Evolutionary conservation across 2,797 vertebrate species (phyloP).

Genomic region (Gymnoscopelus braueri): DNA sequence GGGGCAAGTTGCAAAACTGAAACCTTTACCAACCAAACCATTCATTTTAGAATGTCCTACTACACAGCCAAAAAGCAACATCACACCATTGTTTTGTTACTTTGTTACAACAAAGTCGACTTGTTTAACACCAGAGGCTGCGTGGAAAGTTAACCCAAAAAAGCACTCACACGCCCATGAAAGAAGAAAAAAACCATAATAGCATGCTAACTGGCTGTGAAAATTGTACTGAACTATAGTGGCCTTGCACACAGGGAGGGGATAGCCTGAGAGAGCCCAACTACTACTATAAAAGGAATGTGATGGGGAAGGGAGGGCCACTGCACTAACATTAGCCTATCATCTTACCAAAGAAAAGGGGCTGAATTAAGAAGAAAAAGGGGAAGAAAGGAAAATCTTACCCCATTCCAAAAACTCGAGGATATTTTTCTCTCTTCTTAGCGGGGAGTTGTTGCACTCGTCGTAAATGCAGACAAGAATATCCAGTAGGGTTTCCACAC

Average conservation of each 20-base stretch:
- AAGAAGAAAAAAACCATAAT: slow-evolving; percentile 42
- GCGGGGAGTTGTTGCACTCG: slow-evolving; percentile 96
- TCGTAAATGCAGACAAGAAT: slow-evolving; percentile 97
- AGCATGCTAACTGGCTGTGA: slow-evolving; percentile 21
- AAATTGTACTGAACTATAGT: slow-evolving; percentile 24
- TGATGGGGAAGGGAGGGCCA: slow-evolving; percentile 75
- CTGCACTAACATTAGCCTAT: slow-evolving; percentile 66
- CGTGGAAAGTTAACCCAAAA: slow-evolving; percentile 23
- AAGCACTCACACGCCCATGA: slow-evolving; percentile 26
- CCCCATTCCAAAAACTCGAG: slow-evolving; percentile 97
- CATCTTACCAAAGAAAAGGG: slow-evolving; percentile 58
- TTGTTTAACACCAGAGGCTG: slow-evolving; percentile 9
- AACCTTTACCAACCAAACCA: neutral
- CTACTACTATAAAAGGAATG: slow-evolving; percentile 80
- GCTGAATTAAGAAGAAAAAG: slow-evolving; percentile 39
- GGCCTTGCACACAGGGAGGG: slow-evolving; percentile 40
- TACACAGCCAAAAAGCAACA: slow-evolving; percentile 11
- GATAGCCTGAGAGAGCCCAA: slow-evolving; percentile 56
- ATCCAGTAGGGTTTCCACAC: slow-evolving; percentile 96
- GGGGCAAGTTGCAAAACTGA: slow-evolving; percentile 31
- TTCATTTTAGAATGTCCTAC: slow-evolving; percentile 5
- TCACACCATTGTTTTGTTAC: neutral
- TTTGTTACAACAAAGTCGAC: neutral
- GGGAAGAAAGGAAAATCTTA: slow-evolving; percentile 73
- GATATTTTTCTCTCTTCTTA: slow-evolving; percentile 96